A percentile compares a stretch with the other conserved stretches of the same genome.
These are phyloP conservation scores for Meloidogyne floridensis DNA, from an alignment of 1,140 invertebrate genomes.

Conservation along the genomic window DNA sequence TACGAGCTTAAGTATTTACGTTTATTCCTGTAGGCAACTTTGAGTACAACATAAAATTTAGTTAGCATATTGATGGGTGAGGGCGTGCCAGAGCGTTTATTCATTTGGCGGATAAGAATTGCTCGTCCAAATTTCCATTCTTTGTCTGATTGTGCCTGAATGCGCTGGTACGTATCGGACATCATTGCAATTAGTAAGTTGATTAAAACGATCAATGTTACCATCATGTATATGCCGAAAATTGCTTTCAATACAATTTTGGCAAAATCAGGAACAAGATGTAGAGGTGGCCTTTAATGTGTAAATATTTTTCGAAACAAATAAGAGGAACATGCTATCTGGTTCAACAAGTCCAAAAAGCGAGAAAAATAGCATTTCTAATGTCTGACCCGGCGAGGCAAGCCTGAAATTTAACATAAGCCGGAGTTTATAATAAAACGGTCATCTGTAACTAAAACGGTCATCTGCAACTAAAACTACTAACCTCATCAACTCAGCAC, in stretches of 20 bases:
- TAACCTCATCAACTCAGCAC: conserved; percentile 60
- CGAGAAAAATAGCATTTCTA: conserved; percentile 95
- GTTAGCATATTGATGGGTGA: conserved; percentile 93
- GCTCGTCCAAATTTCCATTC: conserved; percentile 99
- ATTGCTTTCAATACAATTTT: conserved; percentile 69
- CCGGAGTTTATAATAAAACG: too few relatives aligned
- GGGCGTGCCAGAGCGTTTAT: conserved; percentile 92
- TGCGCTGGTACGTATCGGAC: conserved; percentile 97
- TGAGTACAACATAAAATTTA: conserved; percentile 63
- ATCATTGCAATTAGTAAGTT: conserved; percentile 78
- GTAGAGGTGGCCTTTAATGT: conserved; percentile 66
- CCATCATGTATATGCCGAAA: conserved; percentile 94
- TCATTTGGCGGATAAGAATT: conserved; percentile 97
- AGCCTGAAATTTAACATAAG: conserved; percentile 26
- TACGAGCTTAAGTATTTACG: conserved; percentile 24
- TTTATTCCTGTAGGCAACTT: conserved; percentile 63
- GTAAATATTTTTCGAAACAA: background rate
- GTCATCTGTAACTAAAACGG: too few relatives aligned
- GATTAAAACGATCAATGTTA: conserved; percentile 82
- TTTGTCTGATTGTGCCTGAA: conserved; percentile 98
- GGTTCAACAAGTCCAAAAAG: conserved; percentile 93
- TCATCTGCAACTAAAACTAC: background rate
- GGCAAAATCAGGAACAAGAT: conserved; percentile 70
- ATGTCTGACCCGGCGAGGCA: conserved; percentile 78
- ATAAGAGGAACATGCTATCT: conserved; percentile 68